phyloP scores from a whole-genome alignment of 2,113 vertebrate genomes.

The Cyprinodon brontotheroides region DNA sequence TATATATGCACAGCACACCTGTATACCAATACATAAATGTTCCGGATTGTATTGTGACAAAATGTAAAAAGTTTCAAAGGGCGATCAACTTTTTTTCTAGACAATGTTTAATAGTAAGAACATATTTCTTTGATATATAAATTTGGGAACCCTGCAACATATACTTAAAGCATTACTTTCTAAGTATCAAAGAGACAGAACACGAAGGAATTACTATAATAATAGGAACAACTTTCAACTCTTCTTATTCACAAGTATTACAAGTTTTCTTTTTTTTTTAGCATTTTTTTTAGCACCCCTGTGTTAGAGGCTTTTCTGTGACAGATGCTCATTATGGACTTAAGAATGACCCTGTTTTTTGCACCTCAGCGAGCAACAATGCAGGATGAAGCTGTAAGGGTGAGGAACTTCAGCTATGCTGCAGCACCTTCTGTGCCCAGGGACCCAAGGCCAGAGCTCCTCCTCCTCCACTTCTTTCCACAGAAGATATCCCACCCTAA shows the following conservation, averaged over 20 bases:
- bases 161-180: background rate
- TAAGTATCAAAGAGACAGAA: background rate
- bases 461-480: conserved; percentile 51
- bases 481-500: conserved; percentile 59
- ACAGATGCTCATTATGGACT: conserved; percentile 17
- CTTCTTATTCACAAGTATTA: background rate
- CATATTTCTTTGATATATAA: background rate
- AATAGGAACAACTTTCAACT: background rate
- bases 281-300: background rate
- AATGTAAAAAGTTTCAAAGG: background rate
- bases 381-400: conserved; percentile 32
- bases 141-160: background rate
- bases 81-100: background rate
- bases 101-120: background rate
- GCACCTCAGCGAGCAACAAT: conserved; percentile 20
- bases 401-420: conserved; percentile 48
- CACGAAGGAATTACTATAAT: background rate
- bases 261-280: background rate
- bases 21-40: background rate
- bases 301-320: background rate
- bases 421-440: conserved; percentile 89
- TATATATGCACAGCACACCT: no score
- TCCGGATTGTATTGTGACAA: background rate
- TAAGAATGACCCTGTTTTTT: conserved; percentile 18
- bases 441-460: conserved; percentile 87